Evolutionary conservation across 2,113 vertebrate species (phyloP), one percentile per base, ranked within the genome.

Genomic region (Holacanthus passer): DNA sequence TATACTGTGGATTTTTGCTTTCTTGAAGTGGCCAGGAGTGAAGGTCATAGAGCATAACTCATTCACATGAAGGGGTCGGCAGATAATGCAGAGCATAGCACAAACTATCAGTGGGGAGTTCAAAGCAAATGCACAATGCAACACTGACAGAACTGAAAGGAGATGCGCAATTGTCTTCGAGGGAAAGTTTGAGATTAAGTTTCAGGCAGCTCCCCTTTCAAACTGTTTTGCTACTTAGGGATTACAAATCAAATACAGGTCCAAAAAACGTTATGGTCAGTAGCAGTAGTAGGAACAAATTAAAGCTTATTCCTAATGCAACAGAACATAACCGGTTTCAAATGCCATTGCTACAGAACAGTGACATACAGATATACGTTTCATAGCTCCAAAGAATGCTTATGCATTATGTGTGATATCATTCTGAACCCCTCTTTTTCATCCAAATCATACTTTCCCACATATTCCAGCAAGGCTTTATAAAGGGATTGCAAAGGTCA

Each of bases 121-220:
- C n/a, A n/a, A n/a, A n/a, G n/a, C n/a, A n/a, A n/a, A n/a, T n/a
- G n/a, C n/a, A 37, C 1, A 70, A 35, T 62, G 48, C 32, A 77
- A 81, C 24, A 56, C 6, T 45, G 53, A 31, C 75, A 24, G 60
- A 67, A 83, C 47, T 43, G 2, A 73, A 80, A 79, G n/a, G 7
- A 35, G 67, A 65, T 41, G 27, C 22, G 50, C 39, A 37, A 52
- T 24, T 37, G 27, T 29, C 19, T 73, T 7, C 1, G 2, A 62
- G 14, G 27, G n/a, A 37, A 78, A 59, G 1, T 1, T n/a, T 22
- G 16, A 32, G n/a, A 52, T n/a, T 1, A 35, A 2, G 35, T 64
- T 69, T 70, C 19, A 56, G 17, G 70, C 16, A 55, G 20, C 12
- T 58, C 24, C n/a, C 24, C 7, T 37, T 17, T 60, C 7, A 60